phyloP scores from a whole-genome alignment of 2,113 vertebrate species.

The Percopsis transmontana region DNA sequence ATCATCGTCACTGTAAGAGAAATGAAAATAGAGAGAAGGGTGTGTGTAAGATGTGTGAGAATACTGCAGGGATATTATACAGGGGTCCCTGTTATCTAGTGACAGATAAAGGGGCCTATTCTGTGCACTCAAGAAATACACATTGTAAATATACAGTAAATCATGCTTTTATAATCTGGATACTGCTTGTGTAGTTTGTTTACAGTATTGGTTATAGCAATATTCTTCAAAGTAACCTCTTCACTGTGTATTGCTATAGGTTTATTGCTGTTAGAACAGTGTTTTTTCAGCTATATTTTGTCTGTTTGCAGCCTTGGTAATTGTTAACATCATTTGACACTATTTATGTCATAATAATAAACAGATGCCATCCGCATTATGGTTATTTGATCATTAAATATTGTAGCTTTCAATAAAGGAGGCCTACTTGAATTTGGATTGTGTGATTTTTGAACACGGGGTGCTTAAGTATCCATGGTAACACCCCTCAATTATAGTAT shows the following conservation, averaged over 20 bases:
- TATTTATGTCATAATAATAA: too few species aligned
- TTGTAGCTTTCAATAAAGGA: not conserved
- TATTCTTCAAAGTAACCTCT: not conserved
- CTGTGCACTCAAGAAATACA: not conserved
- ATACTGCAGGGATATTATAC: slow-evolving; percentile 47
- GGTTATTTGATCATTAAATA: not conserved
- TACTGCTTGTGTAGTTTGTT: too few species aligned
- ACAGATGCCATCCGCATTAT: too few species aligned
- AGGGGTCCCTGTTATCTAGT: slow-evolving; percentile 31
- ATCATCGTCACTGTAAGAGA: slow-evolving; percentile 46
- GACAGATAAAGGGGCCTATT: too few species aligned
- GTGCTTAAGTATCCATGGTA: slow-evolving; percentile 31
- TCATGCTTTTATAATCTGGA: too few species aligned
- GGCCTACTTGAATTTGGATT: not conserved
- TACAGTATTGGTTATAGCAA: not conserved
- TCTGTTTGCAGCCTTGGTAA: too few species aligned
- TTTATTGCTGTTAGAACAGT: too few species aligned
- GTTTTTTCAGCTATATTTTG: too few species aligned
- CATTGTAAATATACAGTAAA: not conserved
- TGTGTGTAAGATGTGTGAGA: slow-evolving; percentile 56
- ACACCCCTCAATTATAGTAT: slow-evolving; percentile 8
- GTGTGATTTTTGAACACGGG: not conserved
- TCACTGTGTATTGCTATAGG: not conserved
- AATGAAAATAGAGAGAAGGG: slow-evolving; percentile 21
- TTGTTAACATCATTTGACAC: too few species aligned